Percentiles rank a stretch among this genome's conserved stretches.
Conservation (phyloP, 2,113 vertebrate genomes). For the Glaucomys volans region DNA sequence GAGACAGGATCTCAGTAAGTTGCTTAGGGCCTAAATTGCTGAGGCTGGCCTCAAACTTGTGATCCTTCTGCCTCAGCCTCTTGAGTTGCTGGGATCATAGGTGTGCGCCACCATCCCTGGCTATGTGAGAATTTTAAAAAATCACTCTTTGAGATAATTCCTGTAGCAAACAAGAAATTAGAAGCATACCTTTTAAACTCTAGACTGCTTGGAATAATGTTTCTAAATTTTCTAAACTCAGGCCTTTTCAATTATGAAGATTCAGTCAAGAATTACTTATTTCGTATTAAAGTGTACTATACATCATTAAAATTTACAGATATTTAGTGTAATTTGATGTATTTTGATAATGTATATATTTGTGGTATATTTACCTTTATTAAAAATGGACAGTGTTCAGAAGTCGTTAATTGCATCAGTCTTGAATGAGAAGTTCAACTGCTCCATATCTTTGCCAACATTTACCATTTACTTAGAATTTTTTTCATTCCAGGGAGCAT, state of each 20-base stretch:
- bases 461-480: conserved; percentile 40
- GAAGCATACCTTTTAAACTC: not conserved
- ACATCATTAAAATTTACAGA: not conserved
- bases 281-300: not conserved
- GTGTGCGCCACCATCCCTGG: too few species aligned
- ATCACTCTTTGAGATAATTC: not conserved
- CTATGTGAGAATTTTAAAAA: not conserved
- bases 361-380: not conserved
- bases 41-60: too few species aligned
- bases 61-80: too few species aligned
- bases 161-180: not conserved
- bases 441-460: not conserved
- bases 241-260: not conserved
- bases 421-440: conserved; percentile 32
- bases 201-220: not conserved
- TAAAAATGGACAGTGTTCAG: conserved; percentile 12
- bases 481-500: not conserved
- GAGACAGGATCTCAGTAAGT: too few species aligned
- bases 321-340: conserved; percentile 27
- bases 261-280: not conserved
- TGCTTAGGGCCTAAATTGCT: too few species aligned
- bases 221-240: conserved; percentile 10
- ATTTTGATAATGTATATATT: not conserved
- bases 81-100: too few species aligned
- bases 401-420: not conserved